Conservation (phyloP, 2,888 invertebrate genomes). For the Diarsia rubi region DNA sequence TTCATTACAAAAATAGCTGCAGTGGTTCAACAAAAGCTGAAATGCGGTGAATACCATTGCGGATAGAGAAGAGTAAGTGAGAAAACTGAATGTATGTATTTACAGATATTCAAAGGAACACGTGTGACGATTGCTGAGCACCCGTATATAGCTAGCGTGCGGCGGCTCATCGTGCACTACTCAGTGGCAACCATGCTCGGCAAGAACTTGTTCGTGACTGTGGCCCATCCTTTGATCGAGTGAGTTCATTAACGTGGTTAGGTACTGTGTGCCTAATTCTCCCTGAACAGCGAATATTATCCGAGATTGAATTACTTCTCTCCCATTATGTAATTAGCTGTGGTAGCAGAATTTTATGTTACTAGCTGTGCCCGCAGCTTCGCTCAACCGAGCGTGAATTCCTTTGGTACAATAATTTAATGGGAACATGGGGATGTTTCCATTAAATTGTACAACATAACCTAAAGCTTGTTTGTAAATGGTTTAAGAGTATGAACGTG, state of each 20-base stretch:
- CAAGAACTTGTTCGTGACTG: slow-evolving; percentile 78
- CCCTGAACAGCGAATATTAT: slow-evolving; percentile 20
- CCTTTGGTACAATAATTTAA: not conserved
- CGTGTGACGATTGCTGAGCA: slow-evolving; percentile 82
- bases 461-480: not conserved
- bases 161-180: slow-evolving; percentile 78
- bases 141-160: slow-evolving; percentile 83
- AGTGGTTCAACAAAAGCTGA: not conserved
- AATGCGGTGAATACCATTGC: not conserved
- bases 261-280: slow-evolving; percentile 9
- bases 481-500: not conserved
- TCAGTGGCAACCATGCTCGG: slow-evolving; percentile 77
- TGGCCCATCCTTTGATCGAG: slow-evolving; percentile 81
- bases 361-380: not conserved
- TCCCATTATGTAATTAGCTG: slow-evolving; percentile 41
- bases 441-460: not conserved
- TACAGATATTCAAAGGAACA: slow-evolving; percentile 79
- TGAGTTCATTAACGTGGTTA: slow-evolving; percentile 67
- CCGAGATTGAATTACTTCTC: slow-evolving; percentile 44
- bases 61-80: not conserved
- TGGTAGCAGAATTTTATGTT: slow-evolving; percentile 1
- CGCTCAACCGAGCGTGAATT: not conserved
- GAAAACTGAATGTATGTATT: slow-evolving; percentile 18
- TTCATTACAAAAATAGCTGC: not conserved
- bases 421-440: not conserved